phyloP scores from a whole-genome alignment of 1,140 invertebrate species.

The Pseudomyrmex sp. region DNA sequence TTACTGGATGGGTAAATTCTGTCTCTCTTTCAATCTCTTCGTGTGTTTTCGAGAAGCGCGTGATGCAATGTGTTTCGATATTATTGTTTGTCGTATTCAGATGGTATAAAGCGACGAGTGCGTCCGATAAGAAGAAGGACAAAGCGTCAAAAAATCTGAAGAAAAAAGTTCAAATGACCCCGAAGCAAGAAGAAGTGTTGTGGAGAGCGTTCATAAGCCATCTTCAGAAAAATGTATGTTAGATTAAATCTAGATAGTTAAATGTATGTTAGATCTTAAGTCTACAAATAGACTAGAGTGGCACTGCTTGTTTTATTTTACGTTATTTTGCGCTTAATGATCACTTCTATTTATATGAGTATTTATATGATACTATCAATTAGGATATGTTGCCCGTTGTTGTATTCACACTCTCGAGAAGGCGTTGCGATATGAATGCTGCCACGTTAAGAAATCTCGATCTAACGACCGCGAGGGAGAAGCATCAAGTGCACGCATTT shows the following conservation, averaged over 20 bases:
- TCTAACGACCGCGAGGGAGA: constrained; percentile 94
- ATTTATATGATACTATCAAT: neutral
- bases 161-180: constrained; percentile 70
- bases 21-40: neutral
- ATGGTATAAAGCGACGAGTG: constrained; percentile 67
- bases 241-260: neutral
- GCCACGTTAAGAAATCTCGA: constrained; percentile 89
- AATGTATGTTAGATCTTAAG: neutral
- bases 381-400: constrained; percentile 95
- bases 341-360: neutral
- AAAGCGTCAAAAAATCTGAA: constrained; percentile 60
- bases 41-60: neutral
- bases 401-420: constrained; percentile 97
- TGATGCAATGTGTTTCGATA: constrained; percentile 27
- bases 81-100: constrained; percentile 41
- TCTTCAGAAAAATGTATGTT: constrained; percentile 88
- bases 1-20: constrained; percentile 87
- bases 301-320: no score
- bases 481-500: constrained; percentile 93
- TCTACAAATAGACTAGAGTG: no score
- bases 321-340: no score
- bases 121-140: constrained; percentile 55
- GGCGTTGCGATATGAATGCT: constrained; percentile 91
- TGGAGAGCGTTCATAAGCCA: constrained; percentile 94
- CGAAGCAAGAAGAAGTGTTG: constrained; percentile 92